These are phyloP conservation scores for Agapostemon virescens DNA, from an alignment of 2,888 invertebrate species.

Conservation along the genomic window DNA sequence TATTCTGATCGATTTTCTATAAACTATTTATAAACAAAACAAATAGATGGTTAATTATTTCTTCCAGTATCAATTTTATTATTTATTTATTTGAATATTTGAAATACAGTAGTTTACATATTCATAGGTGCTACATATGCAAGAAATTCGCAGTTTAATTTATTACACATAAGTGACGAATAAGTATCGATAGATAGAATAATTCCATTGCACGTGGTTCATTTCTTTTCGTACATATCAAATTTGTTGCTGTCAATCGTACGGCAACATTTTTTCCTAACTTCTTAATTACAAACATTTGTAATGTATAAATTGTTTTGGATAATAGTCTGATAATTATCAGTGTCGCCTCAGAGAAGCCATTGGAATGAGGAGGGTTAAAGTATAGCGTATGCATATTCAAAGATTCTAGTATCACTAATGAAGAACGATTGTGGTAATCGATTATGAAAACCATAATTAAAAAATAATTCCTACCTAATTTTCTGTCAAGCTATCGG, in stretches of 20 bases:
- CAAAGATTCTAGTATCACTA: not conserved
- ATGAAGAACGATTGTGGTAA: not conserved
- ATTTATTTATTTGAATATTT: not conserved
- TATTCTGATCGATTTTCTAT: not conserved
- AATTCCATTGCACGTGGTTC: no score
- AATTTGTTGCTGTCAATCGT: no score
- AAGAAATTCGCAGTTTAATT: not conserved
- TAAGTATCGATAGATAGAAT: no score
- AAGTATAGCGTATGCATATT: not conserved
- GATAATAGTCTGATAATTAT: no score
- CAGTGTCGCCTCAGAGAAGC: no score
- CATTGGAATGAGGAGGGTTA: no score
- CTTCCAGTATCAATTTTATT: not conserved
- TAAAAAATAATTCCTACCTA: not conserved
- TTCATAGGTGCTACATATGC: not conserved
- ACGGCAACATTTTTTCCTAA: no score
- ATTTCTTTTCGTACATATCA: no score
- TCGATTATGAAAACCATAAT: not conserved
- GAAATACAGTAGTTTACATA: not conserved
- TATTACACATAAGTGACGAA: not conserved
- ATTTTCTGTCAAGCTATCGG: not conserved
- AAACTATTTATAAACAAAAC: not conserved
- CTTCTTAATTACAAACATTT: no score
- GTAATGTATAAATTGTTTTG: no score
- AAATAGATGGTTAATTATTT: not conserved